Conservation (phyloP, 1,140 invertebrate genomes). For the Rhynchophorus ferrugineus region DNA sequence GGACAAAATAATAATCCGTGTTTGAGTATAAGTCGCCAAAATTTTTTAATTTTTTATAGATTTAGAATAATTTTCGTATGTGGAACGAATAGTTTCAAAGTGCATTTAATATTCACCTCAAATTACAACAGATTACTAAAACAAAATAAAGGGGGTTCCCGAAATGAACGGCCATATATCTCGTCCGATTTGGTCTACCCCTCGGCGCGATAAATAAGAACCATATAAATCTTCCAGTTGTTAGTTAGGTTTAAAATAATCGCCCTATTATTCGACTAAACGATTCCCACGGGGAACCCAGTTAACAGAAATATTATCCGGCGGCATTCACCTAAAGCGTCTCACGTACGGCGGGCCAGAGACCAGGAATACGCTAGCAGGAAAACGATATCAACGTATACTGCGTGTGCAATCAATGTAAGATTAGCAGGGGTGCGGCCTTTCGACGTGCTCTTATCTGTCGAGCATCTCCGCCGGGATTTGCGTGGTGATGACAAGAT, state of each 20-base stretch:
- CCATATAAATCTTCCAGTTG: not conserved
- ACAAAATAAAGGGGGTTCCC: too few species aligned
- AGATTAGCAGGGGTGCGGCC: not conserved
- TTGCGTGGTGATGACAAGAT: not conserved
- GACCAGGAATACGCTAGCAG: not conserved
- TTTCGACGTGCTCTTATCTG: not conserved
- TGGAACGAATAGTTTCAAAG: too few species aligned
- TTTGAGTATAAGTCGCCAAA: too few species aligned
- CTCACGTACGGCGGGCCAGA: not conserved
- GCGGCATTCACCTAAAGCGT: not conserved
- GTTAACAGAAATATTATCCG: not conserved
- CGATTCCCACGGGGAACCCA: not conserved
- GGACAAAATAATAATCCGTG: too few species aligned
- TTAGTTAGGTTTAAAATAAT: conserved; percentile 3
- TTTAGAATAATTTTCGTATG: too few species aligned
- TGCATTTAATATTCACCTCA: too few species aligned
- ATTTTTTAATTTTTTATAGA: too few species aligned
- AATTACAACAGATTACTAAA: too few species aligned
- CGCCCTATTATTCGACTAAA: not conserved
- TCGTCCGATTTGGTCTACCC: too few species aligned
- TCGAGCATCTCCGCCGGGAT: not conserved
- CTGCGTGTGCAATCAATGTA: not conserved
- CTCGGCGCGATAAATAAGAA: not conserved
- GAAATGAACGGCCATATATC: too few species aligned
- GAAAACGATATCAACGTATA: not conserved